These are phyloP conservation scores for Menura novaehollandiae DNA, from an alignment of 2,113 vertebrate species.

Conservation along the genomic window DNA sequence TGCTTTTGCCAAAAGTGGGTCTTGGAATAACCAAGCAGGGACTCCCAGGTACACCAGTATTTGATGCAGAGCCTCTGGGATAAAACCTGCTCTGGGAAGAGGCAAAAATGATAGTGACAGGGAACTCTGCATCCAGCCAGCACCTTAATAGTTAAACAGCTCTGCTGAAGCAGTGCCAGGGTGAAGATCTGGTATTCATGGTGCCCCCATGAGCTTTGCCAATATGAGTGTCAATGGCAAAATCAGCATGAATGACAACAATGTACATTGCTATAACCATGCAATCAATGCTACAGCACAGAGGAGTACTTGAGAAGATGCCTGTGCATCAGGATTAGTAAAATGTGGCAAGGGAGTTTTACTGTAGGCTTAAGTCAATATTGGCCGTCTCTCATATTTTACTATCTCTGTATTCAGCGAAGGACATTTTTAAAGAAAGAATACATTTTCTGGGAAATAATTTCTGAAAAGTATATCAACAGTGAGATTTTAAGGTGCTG, in stretches of 20 bases:
- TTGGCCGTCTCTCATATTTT: neutral
- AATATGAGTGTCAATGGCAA: neutral
- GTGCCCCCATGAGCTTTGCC: rapidly evolving
- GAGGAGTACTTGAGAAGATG: neutral
- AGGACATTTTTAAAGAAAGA: neutral
- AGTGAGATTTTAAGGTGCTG: neutral
- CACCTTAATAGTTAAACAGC: neutral
- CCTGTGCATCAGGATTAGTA: neutral
- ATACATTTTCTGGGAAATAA: neutral
- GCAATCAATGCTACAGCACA: neutral
- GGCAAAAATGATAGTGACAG: neutral
- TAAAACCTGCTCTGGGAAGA: neutral
- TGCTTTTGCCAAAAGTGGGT: neutral
- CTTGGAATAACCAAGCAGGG: neutral
- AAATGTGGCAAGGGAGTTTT: neutral
- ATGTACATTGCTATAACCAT: neutral
- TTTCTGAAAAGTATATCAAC: neutral
- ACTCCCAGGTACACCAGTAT: neutral
- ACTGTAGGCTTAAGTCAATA: neutral
- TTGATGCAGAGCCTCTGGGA: neutral
- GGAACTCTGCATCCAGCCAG: neutral
- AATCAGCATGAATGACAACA: neutral
- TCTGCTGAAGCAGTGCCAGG: neutral
- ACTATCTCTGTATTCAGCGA: neutral
- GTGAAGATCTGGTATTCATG: neutral